Conservation (phyloP, 2,797 vertebrate genomes). For the Aplochiton taeniatus region DNA sequence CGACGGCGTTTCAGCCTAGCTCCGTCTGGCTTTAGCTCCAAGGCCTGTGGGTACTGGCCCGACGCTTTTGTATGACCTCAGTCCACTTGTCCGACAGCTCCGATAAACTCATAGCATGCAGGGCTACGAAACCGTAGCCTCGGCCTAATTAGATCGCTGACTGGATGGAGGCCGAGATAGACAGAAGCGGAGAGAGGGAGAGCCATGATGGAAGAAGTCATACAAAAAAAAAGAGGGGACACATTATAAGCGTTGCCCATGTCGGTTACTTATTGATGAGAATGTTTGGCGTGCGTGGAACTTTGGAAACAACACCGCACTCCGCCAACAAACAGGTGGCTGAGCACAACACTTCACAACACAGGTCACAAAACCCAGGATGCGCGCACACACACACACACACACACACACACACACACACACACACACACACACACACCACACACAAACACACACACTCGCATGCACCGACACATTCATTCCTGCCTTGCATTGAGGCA, state of each 20-base stretch:
- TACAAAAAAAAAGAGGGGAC: constrained; percentile 70
- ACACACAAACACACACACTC: constrained; percentile 19
- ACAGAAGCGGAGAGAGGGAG: constrained; percentile 45
- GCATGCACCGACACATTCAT: constrained; percentile 8
- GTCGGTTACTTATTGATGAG: constrained; percentile 70
- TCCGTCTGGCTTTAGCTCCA: constrained; percentile 18
- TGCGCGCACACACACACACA: too few relatives aligned
- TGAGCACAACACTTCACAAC: too few relatives aligned
- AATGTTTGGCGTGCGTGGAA: background rate
- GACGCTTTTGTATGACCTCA: constrained; percentile 56
- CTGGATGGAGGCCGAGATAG: constrained; percentile 47
- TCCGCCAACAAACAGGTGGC: background rate
- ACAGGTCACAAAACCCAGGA: background rate
- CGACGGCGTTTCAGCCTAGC: background rate
- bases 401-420: constrained; percentile 37
- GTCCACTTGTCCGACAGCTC: constrained; percentile 63
- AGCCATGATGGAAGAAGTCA: constrained; percentile 60
- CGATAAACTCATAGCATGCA: constrained; percentile 76
- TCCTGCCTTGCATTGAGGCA: background rate
- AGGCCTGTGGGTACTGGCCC: constrained; percentile 18
- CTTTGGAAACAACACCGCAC: background rate
- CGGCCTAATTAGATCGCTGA: constrained; percentile 72
- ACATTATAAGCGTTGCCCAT: constrained; percentile 61
- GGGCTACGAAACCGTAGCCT: constrained; percentile 69
- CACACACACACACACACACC: constrained; percentile 36